phyloP scores from a whole-genome alignment of 2,888 invertebrate genomes.

The Pterostichus madidus region DNA sequence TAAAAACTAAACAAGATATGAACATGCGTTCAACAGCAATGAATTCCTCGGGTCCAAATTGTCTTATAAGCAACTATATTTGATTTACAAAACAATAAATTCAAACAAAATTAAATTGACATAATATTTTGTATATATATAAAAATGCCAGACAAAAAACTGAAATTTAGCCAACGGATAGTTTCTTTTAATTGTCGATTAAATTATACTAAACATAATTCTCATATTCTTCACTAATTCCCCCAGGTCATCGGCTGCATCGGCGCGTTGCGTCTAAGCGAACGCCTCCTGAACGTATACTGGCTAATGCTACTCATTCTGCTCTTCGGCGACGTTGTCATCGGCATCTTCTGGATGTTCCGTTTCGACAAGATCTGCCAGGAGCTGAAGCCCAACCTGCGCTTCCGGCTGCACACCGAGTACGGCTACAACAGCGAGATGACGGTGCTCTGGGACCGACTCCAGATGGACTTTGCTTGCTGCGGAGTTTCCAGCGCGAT shows the following conservation, averaged over 20 bases:
- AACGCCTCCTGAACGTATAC: constrained; percentile 89
- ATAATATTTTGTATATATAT: too few species aligned
- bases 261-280: constrained; percentile 89
- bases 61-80: too few species aligned
- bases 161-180: too few species aligned
- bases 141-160: too few species aligned
- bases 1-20: too few species aligned
- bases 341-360: constrained; percentile 92
- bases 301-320: constrained; percentile 89
- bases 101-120: too few species aligned
- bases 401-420: constrained; percentile 81
- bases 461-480: constrained; percentile 87
- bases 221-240: too few species aligned
- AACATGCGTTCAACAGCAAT: too few species aligned
- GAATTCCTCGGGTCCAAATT: too few species aligned
- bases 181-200: too few species aligned
- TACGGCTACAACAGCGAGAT: constrained; percentile 87
- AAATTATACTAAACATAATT: too few species aligned
- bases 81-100: too few species aligned
- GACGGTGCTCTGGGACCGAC: constrained; percentile 87
- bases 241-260: constrained; percentile 88
- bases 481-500: constrained; percentile 83
- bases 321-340: constrained; percentile 90
- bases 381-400: constrained; percentile 84
- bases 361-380: constrained; percentile 87